Evolutionary conservation across 2,113 vertebrate species (phyloP).

Genomic region (Dipodomys merriami): DNA sequence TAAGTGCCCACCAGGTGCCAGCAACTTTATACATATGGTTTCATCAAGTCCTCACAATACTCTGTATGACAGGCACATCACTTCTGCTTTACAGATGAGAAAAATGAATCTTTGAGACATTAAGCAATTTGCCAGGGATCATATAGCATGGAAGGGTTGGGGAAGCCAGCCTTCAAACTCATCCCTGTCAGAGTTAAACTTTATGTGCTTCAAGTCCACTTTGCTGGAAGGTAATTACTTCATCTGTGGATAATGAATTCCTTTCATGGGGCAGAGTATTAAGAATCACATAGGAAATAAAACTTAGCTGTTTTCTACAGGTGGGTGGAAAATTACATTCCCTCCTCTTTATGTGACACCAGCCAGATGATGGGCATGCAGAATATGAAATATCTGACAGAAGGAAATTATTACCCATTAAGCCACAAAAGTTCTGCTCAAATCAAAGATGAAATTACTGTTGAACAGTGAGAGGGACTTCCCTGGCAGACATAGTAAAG

Average conservation of each 20-base stretch:
- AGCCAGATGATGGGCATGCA: constrained; percentile 49
- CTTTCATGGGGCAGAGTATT: constrained; percentile 62
- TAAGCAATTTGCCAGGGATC: constrained; percentile 74
- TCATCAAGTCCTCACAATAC: constrained; percentile 51
- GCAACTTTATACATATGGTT: constrained; percentile 39
- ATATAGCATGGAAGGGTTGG: constrained; percentile 59
- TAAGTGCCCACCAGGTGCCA: constrained; percentile 24
- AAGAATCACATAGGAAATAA: constrained; percentile 67
- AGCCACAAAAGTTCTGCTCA: constrained; percentile 63
- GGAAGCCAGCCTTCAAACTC: constrained; percentile 52
- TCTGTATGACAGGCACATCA: constrained; percentile 59
- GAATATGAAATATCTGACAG: constrained; percentile 67
- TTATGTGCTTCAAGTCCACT: constrained; percentile 73
- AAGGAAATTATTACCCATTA: constrained; percentile 69
- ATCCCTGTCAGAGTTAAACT: constrained; percentile 64
- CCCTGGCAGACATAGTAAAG: constrained; percentile 61
- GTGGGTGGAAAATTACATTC: constrained; percentile 76
- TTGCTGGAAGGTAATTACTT: constrained; percentile 73
- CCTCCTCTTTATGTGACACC: constrained; percentile 68
- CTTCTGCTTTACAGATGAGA: constrained; percentile 69
- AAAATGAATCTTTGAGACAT: constrained; percentile 66
- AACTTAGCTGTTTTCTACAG: constrained; percentile 75
- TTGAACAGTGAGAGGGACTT: constrained; percentile 52
- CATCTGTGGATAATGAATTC: constrained; percentile 72
- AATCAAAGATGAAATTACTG: constrained; percentile 69